Conservation (phyloP, 2,888 invertebrate species). For the Aphidoletes aphidimyza region DNA sequence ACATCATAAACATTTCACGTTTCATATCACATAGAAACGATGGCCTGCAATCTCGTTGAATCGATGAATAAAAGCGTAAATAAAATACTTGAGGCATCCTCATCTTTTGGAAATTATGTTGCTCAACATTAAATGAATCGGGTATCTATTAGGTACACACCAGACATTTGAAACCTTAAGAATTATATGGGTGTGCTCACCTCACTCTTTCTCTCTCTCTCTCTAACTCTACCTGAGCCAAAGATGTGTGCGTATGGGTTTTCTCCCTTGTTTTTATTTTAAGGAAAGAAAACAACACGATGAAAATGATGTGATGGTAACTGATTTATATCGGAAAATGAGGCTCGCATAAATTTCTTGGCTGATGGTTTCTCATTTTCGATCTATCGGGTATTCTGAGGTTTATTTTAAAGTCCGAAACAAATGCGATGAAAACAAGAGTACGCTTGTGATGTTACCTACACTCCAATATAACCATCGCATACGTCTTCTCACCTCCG, state of each 20-base stretch:
- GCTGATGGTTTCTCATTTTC: neutral
- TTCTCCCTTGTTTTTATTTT: neutral
- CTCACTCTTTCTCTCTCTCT: neutral
- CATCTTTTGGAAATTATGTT: neutral
- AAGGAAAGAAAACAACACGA: neutral
- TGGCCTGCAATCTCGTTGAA: neutral
- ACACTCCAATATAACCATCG: neutral
- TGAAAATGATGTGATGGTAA: neutral
- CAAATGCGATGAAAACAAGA: neutral
- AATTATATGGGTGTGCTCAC: no score
- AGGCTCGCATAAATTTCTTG: neutral
- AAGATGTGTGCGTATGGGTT: neutral
- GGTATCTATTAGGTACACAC: neutral
- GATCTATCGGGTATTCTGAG: neutral
- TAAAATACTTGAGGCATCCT: neutral
- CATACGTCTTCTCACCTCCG: no score
- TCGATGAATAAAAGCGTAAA: conserved; percentile 26
- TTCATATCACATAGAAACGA: neutral
- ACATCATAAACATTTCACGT: neutral
- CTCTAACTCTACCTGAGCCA: neutral
- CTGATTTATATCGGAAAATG: neutral
- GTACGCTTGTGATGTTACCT: neutral
- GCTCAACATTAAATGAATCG: neutral
- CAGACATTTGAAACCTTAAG: neutral
- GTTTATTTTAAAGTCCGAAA: neutral